Evolutionary conservation across 2,888 invertebrate species (phyloP).

Genomic region (Callinectes sapidus): DNA sequence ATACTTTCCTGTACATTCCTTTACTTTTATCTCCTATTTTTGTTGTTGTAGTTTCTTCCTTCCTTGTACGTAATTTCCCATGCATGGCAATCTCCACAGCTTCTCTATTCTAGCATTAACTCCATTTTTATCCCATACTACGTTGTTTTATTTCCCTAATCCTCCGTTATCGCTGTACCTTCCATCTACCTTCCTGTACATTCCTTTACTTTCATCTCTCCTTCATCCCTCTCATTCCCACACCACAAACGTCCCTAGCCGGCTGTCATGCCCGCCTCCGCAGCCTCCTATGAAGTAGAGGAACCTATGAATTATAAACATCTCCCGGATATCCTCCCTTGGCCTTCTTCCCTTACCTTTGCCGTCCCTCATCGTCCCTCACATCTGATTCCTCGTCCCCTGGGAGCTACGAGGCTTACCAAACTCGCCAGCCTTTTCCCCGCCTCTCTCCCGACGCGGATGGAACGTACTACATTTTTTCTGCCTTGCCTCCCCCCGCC

Average conservation of each 20-base stretch:
- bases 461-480: neutral
- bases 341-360: neutral
- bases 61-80: too few relatives aligned
- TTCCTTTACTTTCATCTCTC: neutral
- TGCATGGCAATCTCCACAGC: too few relatives aligned
- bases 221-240: neutral
- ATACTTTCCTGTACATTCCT: neutral
- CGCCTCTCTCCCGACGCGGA: neutral
- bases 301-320: conserved; percentile 8
- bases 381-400: conserved; percentile 1
- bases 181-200: neutral
- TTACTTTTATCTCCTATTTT: neutral
- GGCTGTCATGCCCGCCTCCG: neutral
- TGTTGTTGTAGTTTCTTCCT: too few relatives aligned
- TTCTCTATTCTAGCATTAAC: too few relatives aligned
- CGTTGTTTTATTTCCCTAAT: too few relatives aligned
- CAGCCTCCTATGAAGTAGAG: neutral
- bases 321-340: conserved; percentile 7
- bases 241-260: neutral
- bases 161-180: too few relatives aligned
- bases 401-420: neutral
- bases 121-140: too few relatives aligned
- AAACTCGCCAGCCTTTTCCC: neutral
- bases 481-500: neutral
- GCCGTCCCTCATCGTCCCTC: conserved; percentile 17